Evolutionary conservation across 2,797 vertebrate genomes (phyloP).

Genomic region (Microctenopoma lineatum): DNA sequence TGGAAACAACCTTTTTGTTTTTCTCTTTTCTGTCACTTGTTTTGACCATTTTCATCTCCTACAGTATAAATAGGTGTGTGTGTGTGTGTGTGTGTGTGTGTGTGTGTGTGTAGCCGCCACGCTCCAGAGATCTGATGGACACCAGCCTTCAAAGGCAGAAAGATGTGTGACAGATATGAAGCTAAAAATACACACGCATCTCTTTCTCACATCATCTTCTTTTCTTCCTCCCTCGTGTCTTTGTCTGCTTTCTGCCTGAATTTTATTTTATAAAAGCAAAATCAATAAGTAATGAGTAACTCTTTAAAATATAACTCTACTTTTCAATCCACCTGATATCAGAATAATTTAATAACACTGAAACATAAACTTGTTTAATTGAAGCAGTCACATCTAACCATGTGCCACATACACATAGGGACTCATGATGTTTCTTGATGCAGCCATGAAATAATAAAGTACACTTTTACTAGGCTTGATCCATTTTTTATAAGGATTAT

Average conservation of each 20-base stretch:
- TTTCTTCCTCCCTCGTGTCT: slow-evolving; percentile 26
- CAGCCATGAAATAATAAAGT: slow-evolving; percentile 15
- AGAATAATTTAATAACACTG: background rate
- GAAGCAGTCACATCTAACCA: background rate
- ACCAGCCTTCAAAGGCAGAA: slow-evolving; percentile 77
- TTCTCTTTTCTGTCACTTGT: slow-evolving; percentile 8
- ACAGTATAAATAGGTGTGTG: slow-evolving; percentile 10
- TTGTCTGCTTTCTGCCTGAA: background rate
- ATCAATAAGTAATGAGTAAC: background rate
- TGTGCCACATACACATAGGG: background rate
- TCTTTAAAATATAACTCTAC: background rate
- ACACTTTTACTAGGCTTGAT: slow-evolving; percentile 8
- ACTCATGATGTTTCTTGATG: background rate
- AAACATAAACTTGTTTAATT: background rate
- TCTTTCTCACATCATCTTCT: slow-evolving; percentile 22
- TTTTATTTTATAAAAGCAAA: background rate
- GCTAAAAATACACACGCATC: slow-evolving; percentile 76
- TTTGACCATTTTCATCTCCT: slow-evolving; percentile 18
- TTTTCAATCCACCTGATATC: background rate
- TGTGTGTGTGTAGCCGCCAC: slow-evolving; percentile 73
- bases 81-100: slow-evolving; percentile 25
- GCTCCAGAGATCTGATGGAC: slow-evolving; percentile 81
- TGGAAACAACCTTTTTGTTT: background rate
- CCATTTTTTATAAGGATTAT: slow-evolving; percentile 29
- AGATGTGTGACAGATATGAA: slow-evolving; percentile 72